A percentile compares a stretch with the other conserved stretches of the same genome.
phyloP scores from a whole-genome alignment of 1,140 invertebrate species.

The Polypedilum vanderplanki region DNA sequence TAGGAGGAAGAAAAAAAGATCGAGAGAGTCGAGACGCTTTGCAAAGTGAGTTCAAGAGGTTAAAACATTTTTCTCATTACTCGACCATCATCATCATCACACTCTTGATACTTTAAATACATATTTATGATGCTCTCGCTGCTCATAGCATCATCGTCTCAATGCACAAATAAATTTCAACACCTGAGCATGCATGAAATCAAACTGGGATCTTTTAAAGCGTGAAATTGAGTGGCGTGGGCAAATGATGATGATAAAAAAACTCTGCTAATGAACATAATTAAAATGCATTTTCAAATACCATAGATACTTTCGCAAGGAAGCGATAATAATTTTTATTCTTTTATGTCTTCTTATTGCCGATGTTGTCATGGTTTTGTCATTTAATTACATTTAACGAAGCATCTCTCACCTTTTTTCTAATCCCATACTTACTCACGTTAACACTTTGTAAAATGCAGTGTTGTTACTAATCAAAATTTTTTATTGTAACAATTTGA shows the following conservation, averaged over 20 bases:
- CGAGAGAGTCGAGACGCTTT: background rate
- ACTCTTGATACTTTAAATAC: background rate
- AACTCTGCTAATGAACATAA: constrained; percentile 22
- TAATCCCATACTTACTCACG: too few relatives aligned
- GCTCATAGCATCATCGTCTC: background rate
- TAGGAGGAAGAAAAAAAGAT: background rate
- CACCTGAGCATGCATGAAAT: constrained; percentile 20
- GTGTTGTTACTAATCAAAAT: too few relatives aligned
- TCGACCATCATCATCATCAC: constrained; percentile 11
- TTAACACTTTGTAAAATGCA: too few relatives aligned
- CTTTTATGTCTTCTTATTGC: too few relatives aligned
- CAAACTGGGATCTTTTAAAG: background rate
- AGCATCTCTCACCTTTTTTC: too few relatives aligned
- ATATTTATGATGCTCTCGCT: background rate
- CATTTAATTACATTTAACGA: too few relatives aligned
- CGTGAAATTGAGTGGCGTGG: constrained; percentile 9
- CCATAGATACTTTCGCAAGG: background rate
- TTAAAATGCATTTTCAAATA: constrained; percentile 9
- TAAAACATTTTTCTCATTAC: constrained; percentile 27
- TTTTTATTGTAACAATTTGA: too few relatives aligned
- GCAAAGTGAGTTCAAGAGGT: constrained; percentile 10
- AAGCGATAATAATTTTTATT: too few relatives aligned
- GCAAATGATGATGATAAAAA: background rate
- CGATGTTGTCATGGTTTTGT: too few relatives aligned
- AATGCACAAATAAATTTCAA: constrained; percentile 17